Evolutionary conservation across 2,113 vertebrate genomes (phyloP), one percentile per base, ranked within the genome.

Genomic region (Hemibagrus wyckioides): DNA sequence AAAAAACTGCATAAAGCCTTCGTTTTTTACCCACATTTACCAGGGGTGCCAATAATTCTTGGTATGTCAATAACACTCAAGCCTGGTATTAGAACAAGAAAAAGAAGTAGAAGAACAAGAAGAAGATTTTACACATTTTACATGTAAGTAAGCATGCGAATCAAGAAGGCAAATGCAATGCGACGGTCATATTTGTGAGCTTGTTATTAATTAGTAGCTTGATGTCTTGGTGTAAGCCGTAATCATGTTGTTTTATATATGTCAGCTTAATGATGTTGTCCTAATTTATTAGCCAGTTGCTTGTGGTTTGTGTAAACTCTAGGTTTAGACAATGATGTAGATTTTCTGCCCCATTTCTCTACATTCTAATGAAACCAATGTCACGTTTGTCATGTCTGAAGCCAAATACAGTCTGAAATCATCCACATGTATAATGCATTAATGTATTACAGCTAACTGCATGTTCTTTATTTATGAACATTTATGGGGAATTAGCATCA

Each of bases 371-470:
- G 39, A 80, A 80, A 54, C 33, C 9, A 39, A 73, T 11, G 36
- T 6, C 77, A 56, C 56, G 77, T 23, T 80, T 21, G 77, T 30
- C 50, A 54, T n/a, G 11, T 48, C 4, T 36, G 33, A 80, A 52
- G 4, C 50, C 50, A 54, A 80, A 80, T 54, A 33, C 7, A 80
- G 28, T 54, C 77, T 80, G 77, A 80, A 80, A 56, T 80, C 52
- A 80, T 80, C 50, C n/a, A 56, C 77, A 80, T 80, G 77, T 36
- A 33, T 56, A 80, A 80, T 80, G 52, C 17, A 80, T 52, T 21
- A 33, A 36, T 21, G 50, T 23, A 56, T 80, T 80, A 56, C 48
- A 52, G 13, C n/a, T 79, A n/a, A 21, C 52, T 19, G n/a, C 0
- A 3, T 30, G 36, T 69, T 19, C 50, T 54, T 71, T 71, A 39